These are phyloP conservation scores for Strigops habroptila DNA, from an alignment of 2,113 vertebrate species.

Conservation along the genomic window DNA sequence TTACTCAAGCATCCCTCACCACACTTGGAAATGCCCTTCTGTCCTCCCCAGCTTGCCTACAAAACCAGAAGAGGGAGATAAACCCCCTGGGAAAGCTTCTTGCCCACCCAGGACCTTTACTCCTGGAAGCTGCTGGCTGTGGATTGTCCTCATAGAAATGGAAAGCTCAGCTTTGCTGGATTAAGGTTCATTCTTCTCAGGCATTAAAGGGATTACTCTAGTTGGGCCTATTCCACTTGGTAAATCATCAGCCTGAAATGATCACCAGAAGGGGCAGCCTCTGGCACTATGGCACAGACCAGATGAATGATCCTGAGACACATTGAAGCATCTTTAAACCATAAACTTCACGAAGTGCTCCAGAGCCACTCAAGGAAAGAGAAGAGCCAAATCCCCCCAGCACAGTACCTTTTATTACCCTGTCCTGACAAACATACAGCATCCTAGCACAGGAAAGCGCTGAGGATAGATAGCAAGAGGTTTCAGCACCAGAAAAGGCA, in stretches of 20 bases:
- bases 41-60: rapidly evolving
- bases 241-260: background rate
- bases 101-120: background rate
- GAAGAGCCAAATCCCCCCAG: background rate
- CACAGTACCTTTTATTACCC: background rate
- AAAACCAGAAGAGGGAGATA: background rate
- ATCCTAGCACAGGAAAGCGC: background rate
- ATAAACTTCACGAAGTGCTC: background rate
- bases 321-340: background rate
- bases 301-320: background rate
- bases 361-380: background rate
- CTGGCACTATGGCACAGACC: background rate
- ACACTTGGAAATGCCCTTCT: background rate
- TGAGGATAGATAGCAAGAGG: background rate
- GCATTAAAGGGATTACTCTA: background rate
- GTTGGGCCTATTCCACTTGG: background rate
- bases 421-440: background rate
- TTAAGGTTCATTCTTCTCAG: background rate
- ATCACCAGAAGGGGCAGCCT: background rate
- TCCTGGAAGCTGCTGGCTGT: background rate
- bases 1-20: background rate
- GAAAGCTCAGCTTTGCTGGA: conserved; percentile 23
- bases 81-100: background rate
- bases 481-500: background rate
- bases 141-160: background rate